Evolutionary conservation across 92 coral and sea anemone species (phyloP), one percentile per base, ranked within the genome.

Genomic region (Blastomussa wellsi): DNA sequence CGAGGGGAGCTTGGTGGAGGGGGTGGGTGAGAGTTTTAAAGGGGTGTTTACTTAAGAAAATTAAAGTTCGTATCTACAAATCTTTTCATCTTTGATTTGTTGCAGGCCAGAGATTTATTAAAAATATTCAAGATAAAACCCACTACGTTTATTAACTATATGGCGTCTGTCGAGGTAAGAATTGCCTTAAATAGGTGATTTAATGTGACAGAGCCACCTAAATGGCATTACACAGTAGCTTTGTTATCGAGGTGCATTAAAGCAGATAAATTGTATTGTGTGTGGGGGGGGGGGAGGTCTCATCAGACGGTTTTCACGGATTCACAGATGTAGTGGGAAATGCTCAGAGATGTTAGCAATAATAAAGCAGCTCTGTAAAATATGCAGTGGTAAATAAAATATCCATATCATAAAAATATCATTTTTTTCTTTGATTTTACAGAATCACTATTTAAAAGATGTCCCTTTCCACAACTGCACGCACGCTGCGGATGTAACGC

Each of bases 81-180:
- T 44, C 12, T 44, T 44, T 44, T 44, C 49, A 47, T 13, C 39
- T 51, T 73, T 36, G 78, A 39, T 35, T 42, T 62, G 17, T 60
- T 82, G 38, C 89, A 96, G 99, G 99, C 99, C 82, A 90, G 99
- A 84, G 99, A 96, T 89, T 88, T 96, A 89, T 90, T 95, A 90
- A 92, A 90, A 91, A 95, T 94, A 71, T 96, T 96, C 97, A 96
- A 93, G 91, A 96, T 96, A 87, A 94, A 93, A 88, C 99, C 99
- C 79, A 96, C 98, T 83, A 96, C 99, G 86, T 96, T 96, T 96
- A 95, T 96, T 79, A 96, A 95, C 92, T 96, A 96, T 88, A 96
- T 96, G 92, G 76, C 99, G 32, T 91, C 92, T 72, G 94, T 96
- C 85, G 99, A 96, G 99, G 99, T 96, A 52, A 77, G 93, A 52